A percentile compares a stretch with the other conserved stretches of the same genome.
These are phyloP conservation scores for Euwallacea fornicatus DNA, from an alignment of 1,140 invertebrate species.

Conservation along the genomic window DNA sequence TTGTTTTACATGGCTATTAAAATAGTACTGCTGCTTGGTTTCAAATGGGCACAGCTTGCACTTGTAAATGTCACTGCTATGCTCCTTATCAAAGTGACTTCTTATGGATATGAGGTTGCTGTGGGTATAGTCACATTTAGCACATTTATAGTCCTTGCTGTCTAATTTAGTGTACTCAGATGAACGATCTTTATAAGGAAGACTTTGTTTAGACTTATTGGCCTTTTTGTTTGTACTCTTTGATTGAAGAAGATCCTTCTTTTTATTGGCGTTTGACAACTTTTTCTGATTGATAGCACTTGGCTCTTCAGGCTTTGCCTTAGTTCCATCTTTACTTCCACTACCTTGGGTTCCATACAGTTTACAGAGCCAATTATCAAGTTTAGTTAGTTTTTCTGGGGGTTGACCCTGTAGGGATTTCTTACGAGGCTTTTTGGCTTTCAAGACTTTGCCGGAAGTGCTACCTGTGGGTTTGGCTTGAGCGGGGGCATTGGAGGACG, in stretches of 20 bases:
- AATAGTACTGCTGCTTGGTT: constrained; percentile 27
- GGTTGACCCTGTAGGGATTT: background rate
- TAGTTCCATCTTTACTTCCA: constrained; percentile 1
- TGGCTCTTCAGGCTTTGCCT: background rate
- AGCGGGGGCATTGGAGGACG: background rate
- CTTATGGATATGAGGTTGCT: constrained; percentile 6
- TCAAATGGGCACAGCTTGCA: constrained; percentile 17
- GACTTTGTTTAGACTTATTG: background rate
- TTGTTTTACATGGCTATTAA: constrained; percentile 15
- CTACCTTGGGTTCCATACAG: constrained; percentile 3
- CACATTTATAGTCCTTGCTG: constrained; percentile 22
- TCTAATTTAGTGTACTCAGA: constrained; percentile 21
- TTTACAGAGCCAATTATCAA: constrained; percentile 19
- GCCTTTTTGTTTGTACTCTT: background rate
- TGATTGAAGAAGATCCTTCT: too few species aligned
- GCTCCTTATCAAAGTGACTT: constrained; percentile 15
- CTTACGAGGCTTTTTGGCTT: constrained; percentile 1
- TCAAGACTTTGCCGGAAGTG: background rate
- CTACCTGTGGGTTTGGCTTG: background rate
- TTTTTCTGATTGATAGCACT: background rate
- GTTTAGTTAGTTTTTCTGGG: background rate
- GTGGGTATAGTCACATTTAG: constrained; percentile 19
- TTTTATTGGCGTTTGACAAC: too few species aligned
- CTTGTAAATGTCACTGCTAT: constrained; percentile 9
- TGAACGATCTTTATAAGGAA: constrained; percentile 4